Base-by-base conservation (phyloP, 23 tunicate genomes). In the Oikopleura albicans region DNA sequence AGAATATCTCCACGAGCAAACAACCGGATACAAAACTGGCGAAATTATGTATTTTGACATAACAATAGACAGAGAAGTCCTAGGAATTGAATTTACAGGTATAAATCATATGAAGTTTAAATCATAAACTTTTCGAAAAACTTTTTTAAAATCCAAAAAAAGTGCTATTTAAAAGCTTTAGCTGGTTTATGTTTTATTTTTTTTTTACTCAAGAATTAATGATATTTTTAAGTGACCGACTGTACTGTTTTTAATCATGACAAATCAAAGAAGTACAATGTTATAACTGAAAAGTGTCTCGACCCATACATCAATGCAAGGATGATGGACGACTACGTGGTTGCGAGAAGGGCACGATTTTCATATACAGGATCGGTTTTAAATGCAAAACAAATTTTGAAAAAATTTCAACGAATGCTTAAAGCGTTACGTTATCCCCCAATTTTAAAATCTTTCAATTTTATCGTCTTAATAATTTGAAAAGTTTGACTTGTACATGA, bases 11-110 rank as follows among this genome's bases (percentile, higher is more conserved):
- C 27, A 16, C 31, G 36, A 2, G 28, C 34, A 16, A 71, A 71
- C 27, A 12, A 29, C 27, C 2, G 79, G 79, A 34, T 71, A 12
- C 31, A 71, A 71, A 71, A 71, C 79, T 71, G 79, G 79, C 27
- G 79, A 71, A 71, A 16, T 71, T 71, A 71, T 71, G 79, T 71
- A 12, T 71, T 71, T 71, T 29, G 79, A 71, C 31, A 71, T 71
- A 27, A 71, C 4, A 27, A 16, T 71, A 2, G 79, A 71, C 37
- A 16, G 37, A 71, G 79, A 2, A 12, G 79, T 71, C 35, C 4
- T 22, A 27, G 79, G 79, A 71, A 4, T 71, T 71, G 34, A 71
- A 29, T 71, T 71, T 31, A 71, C 79, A 71, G 79, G 79, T 71
- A 71, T 22, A 12, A 12, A 49, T 49, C n/a, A n/a, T n/a, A n/a